Conservation (phyloP, 2,888 invertebrate genomes). For the Antheraea assamensis region DNA sequence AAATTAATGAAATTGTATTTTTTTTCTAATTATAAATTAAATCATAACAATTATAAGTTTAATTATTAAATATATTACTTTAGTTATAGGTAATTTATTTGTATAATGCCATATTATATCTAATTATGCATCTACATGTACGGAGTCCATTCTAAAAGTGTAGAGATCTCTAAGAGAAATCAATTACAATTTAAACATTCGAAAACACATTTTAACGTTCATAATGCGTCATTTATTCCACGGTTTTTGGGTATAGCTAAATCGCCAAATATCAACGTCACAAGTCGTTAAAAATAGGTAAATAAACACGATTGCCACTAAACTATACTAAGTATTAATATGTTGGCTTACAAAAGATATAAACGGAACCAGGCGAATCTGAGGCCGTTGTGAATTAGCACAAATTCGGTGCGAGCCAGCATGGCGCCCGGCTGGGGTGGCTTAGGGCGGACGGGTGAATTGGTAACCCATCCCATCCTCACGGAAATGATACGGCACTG, state of each 20-base stretch:
- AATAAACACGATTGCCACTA: background rate
- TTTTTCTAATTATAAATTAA: too few species aligned
- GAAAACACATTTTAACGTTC: too few species aligned
- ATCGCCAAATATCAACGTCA: background rate
- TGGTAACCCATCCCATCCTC: constrained; percentile 16
- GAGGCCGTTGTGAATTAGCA: constrained; percentile 26
- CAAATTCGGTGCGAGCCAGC: constrained; percentile 25
- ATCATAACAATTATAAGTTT: too few species aligned
- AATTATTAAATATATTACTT: too few species aligned
- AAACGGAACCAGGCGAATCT: constrained; percentile 13
- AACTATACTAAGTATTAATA: background rate
- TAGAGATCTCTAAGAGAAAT: too few species aligned
- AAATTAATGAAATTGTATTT: too few species aligned
- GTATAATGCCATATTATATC: too few species aligned
- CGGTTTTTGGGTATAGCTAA: background rate
- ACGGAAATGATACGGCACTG: constrained; percentile 63
- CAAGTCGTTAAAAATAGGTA: background rate
- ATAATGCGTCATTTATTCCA: background rate
- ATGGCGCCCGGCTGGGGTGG: constrained; percentile 20
- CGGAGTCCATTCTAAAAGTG: too few species aligned
- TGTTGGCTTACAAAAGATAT: constrained; percentile 8
- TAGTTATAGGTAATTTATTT: too few species aligned
- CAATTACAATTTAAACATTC: too few species aligned
- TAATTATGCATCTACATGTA: too few species aligned
- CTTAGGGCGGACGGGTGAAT: constrained; percentile 23